These are phyloP conservation scores for Odontophorus gujanensis DNA, from an alignment of 2,113 vertebrate genomes.

Conservation along the genomic window DNA sequence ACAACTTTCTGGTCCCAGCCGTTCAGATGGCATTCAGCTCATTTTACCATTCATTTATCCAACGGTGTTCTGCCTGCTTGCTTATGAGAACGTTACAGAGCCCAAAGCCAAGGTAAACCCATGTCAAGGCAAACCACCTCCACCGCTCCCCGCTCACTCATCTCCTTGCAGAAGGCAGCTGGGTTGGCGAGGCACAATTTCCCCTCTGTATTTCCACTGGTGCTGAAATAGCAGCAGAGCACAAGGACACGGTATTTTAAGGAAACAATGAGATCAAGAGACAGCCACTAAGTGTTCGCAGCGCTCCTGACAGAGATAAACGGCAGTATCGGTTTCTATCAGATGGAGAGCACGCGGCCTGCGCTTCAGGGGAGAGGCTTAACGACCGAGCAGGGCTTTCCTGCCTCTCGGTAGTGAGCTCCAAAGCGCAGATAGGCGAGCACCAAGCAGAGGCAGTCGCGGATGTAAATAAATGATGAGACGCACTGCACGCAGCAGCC, in stretches of 20 bases:
- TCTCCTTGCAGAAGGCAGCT: rapidly evolving
- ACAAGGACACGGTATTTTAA: neutral
- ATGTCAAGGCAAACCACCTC: neutral
- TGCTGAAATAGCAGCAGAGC: neutral
- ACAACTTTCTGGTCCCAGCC: neutral
- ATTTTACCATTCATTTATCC: neutral
- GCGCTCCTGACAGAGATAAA: constrained; percentile 29
- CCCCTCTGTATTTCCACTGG: neutral
- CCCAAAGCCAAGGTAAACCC: neutral
- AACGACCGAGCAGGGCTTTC: neutral
- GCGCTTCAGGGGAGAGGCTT: neutral
- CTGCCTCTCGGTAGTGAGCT: neutral
- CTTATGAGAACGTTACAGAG: neutral
- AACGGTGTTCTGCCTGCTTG: neutral
- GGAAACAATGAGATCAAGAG: neutral
- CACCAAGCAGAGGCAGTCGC: neutral
- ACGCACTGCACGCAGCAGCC: neutral
- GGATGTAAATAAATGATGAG: neutral
- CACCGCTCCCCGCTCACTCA: rapidly evolving
- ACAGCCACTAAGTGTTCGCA: neutral
- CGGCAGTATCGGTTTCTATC: neutral
- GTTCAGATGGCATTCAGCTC: neutral
- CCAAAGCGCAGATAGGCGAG: neutral
- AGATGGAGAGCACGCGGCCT: neutral
- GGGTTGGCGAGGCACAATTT: rapidly evolving